phyloP scores from a whole-genome alignment of 2,797 vertebrate species.

The Alfaro cultratus region DNA sequence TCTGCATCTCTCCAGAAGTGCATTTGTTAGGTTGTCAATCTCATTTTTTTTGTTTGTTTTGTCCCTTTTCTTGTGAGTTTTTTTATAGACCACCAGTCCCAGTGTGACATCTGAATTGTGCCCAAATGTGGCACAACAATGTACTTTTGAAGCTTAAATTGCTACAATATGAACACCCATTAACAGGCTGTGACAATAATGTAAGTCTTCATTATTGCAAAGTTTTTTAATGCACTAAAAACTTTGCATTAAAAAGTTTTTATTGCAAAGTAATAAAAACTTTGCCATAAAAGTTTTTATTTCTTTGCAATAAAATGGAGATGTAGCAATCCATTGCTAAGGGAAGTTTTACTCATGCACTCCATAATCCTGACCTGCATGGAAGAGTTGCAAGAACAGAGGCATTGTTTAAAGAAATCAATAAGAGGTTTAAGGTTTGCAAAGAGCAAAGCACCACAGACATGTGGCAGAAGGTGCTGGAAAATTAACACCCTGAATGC shows the following conservation, averaged over 20 bases:
- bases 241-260: no score
- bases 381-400: neutral
- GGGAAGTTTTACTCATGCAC: neutral
- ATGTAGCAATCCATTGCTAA: neutral
- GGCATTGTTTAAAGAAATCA: neutral
- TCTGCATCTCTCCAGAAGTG: slow-evolving; percentile 9
- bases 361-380: neutral
- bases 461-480: neutral
- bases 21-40: neutral
- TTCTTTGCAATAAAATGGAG: neutral
- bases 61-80: slow-evolving; percentile 12
- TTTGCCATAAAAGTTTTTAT: no score
- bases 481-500: neutral
- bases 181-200: neutral
- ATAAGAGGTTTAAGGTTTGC: neutral
- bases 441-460: neutral
- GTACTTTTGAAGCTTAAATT: neutral
- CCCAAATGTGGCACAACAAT: neutral
- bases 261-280: no score
- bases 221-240: no score
- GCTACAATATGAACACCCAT: neutral
- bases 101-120: neutral
- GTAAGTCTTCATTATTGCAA: neutral
- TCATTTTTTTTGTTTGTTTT: neutral
- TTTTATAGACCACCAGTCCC: neutral